Conservation (phyloP, 1,140 invertebrate species). For the Tetramorium parvispinum region DNA sequence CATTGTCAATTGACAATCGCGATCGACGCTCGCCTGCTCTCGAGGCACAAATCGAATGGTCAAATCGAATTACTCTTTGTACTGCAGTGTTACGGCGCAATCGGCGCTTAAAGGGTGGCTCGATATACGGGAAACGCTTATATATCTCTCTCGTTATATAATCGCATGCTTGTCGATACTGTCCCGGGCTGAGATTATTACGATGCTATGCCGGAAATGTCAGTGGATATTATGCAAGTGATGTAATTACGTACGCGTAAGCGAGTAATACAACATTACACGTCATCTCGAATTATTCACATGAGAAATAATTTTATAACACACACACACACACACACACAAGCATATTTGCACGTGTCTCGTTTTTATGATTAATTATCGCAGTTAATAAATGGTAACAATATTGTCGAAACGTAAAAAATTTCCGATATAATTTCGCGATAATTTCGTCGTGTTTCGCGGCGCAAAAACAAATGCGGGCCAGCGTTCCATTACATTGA, state of each 20-base stretch:
- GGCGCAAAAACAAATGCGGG: neutral
- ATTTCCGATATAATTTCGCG: neutral
- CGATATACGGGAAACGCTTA: constrained; percentile 50
- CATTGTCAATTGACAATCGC: constrained; percentile 63
- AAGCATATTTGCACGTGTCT: neutral
- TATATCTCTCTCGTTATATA: constrained; percentile 35
- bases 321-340: neutral
- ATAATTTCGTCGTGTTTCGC: neutral
- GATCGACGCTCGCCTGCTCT: constrained; percentile 19
- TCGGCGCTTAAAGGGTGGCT: constrained; percentile 38
- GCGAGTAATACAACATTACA: constrained; percentile 4
- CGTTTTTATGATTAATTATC: constrained; percentile 41
- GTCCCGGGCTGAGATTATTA: constrained; percentile 43
- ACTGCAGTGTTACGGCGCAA: constrained; percentile 22
- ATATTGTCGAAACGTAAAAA: constrained; percentile 1
- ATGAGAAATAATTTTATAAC: constrained; percentile 7
- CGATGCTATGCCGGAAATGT: constrained; percentile 54
- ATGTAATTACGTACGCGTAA: constrained; percentile 32
- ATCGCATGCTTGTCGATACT: constrained; percentile 55
- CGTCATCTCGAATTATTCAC: constrained; percentile 22
- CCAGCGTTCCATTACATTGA: constrained; percentile 10
- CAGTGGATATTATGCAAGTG: constrained; percentile 43
- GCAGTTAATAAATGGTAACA: constrained; percentile 21
- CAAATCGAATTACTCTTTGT: constrained; percentile 64
- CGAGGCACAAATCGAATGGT: constrained; percentile 52